Evolutionary conservation across 2,113 vertebrate species (phyloP).

Genomic region (Vulpes vulpes): DNA sequence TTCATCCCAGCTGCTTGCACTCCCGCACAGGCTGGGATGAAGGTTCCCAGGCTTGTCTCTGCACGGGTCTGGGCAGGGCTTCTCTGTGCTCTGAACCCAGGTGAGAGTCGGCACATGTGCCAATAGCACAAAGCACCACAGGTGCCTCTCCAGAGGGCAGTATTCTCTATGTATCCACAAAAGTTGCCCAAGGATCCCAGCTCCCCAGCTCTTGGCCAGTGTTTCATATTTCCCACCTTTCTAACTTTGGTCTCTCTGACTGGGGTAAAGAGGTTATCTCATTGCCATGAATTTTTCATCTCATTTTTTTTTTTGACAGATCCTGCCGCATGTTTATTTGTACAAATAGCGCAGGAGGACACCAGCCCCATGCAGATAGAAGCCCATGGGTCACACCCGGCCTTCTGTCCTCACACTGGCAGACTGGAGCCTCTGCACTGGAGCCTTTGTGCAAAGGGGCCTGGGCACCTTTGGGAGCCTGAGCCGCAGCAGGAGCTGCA

Average conservation of each 20-base stretch:
- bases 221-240: not conserved
- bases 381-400: not conserved
- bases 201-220: not conserved
- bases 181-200: not conserved
- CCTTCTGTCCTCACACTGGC: not conserved
- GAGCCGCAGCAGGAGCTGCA: not conserved
- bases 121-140: not conserved
- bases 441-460: not conserved
- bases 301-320: not conserved
- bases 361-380: not conserved
- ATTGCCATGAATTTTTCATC: not conserved
- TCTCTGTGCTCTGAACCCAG: not conserved
- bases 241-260: not conserved
- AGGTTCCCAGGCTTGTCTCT: not conserved
- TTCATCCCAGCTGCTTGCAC: not conserved
- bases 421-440: not conserved
- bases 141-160: not conserved
- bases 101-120: not conserved
- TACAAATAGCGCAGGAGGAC: not conserved
- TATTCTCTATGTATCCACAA: accelerated
- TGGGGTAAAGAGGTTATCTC: not conserved
- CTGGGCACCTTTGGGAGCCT: not conserved
- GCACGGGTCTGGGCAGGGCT: not conserved
- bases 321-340: not conserved
- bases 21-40: accelerated